Evolutionary conservation across 2,797 vertebrate species (phyloP).

Genomic region (Artibeus jamaicensis): DNA sequence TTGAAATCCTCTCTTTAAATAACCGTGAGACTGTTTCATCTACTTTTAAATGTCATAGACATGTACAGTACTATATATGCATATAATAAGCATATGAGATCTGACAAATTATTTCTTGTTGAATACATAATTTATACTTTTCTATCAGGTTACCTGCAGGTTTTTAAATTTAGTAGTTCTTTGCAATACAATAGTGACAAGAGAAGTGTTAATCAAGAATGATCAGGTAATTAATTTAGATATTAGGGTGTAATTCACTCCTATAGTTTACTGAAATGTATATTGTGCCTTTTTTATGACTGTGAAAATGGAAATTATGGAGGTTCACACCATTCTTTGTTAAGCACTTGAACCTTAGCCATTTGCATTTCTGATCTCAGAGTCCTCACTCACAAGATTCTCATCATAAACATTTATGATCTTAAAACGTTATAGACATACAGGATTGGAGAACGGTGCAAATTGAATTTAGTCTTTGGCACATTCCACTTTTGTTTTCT

Average conservation of each 20-base stretch:
- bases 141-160: constrained; percentile 41
- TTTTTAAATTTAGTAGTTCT: constrained; percentile 46
- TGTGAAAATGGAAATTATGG: constrained; percentile 11
- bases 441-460: background rate
- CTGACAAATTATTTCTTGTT: constrained; percentile 57
- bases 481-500: constrained; percentile 6
- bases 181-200: background rate
- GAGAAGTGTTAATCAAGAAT: constrained; percentile 70
- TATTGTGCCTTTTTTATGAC: constrained; percentile 23
- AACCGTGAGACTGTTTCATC: constrained; percentile 54
- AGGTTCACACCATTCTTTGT: constrained; percentile 57
- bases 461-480: background rate
- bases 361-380: constrained; percentile 49
- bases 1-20: constrained; percentile 42
- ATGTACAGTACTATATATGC: constrained; percentile 39
- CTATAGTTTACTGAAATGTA: constrained; percentile 65
- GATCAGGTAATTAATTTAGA: constrained; percentile 48
- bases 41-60: constrained; percentile 48
- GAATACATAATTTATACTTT: constrained; percentile 53
- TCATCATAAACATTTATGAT: constrained; percentile 26
- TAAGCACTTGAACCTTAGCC: constrained; percentile 45
- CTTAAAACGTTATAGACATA: background rate
- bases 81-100: constrained; percentile 16
- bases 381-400: constrained; percentile 4
- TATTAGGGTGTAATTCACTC: constrained; percentile 49